Conservation (phyloP, 2,797 vertebrate species). For the Thamnophis elegans region DNA sequence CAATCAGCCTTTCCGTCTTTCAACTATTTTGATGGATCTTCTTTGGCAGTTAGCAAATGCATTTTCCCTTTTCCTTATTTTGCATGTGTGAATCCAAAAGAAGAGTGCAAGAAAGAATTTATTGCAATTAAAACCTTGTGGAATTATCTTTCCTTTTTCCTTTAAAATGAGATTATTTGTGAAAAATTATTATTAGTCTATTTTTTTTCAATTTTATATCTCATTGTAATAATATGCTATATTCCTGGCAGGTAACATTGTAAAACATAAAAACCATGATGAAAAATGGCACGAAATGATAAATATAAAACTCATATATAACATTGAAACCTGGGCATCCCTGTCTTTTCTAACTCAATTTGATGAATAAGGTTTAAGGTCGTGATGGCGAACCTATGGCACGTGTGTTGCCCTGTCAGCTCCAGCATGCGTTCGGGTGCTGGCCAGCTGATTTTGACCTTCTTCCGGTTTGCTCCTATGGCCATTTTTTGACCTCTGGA, state of each 20-base stretch:
- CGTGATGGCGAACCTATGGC: no score
- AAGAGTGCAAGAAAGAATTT: neutral
- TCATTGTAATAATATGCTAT: neutral
- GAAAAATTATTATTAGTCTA: neutral
- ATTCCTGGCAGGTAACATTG: neutral
- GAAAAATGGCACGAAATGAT: neutral
- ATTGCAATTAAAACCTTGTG: neutral
- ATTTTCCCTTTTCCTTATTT: neutral
- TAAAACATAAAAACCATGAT: neutral
- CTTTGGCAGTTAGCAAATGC: neutral
- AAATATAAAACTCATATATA: neutral
- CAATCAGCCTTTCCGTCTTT: neutral
- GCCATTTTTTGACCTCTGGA: no score
- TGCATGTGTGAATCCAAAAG: neutral
- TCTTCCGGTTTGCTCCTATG: no score
- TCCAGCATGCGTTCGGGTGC: no score
- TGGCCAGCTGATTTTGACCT: no score
- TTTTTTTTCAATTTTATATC: neutral
- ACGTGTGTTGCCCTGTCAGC: no score
- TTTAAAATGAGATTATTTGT: neutral
- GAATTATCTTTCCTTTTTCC: neutral
- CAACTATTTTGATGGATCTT: neutral
- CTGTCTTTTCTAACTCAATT: neutral
- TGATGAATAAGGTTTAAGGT: conserved; percentile 8
- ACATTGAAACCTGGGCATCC: neutral